phyloP scores from a whole-genome alignment of 1,140 invertebrate genomes.

The Caerostris darwini region DNA sequence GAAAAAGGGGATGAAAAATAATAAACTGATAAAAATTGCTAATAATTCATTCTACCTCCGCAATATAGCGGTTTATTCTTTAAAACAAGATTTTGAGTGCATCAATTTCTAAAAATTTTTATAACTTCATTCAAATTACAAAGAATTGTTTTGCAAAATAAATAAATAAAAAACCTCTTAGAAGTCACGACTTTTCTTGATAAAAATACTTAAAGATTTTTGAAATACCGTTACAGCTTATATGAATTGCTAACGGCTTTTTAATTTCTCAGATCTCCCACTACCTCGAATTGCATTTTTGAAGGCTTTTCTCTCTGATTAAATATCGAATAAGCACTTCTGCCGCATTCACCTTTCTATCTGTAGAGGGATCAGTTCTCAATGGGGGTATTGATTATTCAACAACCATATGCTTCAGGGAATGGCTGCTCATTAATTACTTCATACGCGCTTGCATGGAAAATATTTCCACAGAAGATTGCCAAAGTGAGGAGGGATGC shows the following conservation, averaged over 20 bases:
- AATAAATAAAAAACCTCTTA: not conserved
- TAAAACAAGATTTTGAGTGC: too few species aligned
- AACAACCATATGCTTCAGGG: not conserved
- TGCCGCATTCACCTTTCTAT: not conserved
- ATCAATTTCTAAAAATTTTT: too few species aligned
- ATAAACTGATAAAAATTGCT: too few species aligned
- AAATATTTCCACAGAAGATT: not conserved
- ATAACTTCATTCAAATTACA: too few species aligned
- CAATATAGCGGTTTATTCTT: too few species aligned
- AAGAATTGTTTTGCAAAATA: too few species aligned
- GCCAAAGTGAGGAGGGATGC: not conserved
- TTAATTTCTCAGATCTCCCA: not conserved
- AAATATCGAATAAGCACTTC: not conserved
- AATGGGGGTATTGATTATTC: constrained; percentile 20
- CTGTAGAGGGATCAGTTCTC: not conserved
- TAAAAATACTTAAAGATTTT: not conserved
- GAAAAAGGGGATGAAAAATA: too few species aligned
- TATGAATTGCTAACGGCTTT: not conserved
- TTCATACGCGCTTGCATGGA: not conserved
- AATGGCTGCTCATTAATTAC: not conserved
- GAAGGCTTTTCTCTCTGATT: not conserved
- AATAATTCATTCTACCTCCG: too few species aligned
- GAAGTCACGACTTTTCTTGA: not conserved
- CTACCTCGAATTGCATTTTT: not conserved
- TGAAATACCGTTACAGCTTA: not conserved